Percentiles rank a stretch among this genome's conserved stretches.
These are phyloP conservation scores for Melanotaenia pygmaea DNA, from an alignment of 2,797 vertebrate species.

Conservation along the genomic window DNA sequence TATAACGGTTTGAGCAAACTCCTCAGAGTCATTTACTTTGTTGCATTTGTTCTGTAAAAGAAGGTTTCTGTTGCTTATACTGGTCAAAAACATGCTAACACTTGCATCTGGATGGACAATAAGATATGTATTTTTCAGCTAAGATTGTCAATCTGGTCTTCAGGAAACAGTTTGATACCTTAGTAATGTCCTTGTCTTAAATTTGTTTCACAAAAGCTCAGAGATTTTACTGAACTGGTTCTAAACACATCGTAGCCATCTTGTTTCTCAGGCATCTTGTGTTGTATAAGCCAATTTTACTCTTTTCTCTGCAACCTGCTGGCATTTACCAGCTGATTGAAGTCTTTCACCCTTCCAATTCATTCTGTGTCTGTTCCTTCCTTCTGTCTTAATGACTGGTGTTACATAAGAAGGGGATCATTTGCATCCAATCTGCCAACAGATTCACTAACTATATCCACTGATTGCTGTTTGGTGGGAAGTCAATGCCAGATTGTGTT, in stretches of 20 bases:
- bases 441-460: slow-evolving; percentile 32
- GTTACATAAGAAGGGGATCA: slow-evolving; percentile 32
- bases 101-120: too few relatives aligned
- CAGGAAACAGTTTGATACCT: background rate
- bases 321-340: slow-evolving; percentile 14
- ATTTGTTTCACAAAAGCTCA: background rate
- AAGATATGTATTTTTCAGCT: background rate
- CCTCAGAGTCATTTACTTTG: background rate
- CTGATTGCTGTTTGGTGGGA: slow-evolving; percentile 47
- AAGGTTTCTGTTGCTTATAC: too few relatives aligned
- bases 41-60: background rate
- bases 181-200: background rate
- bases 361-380: slow-evolving; percentile 10
- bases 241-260: background rate
- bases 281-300: background rate
- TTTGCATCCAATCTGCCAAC: slow-evolving; percentile 42
- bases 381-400: slow-evolving; percentile 44
- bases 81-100: too few relatives aligned
- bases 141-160: background rate
- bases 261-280: background rate
- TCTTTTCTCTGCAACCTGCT: background rate
- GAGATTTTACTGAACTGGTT: background rate
- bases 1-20: background rate
- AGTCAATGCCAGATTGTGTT: slow-evolving; percentile 28
- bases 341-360: slow-evolving; percentile 5